Conservation (phyloP, 2,113 vertebrate genomes). For the Engystomops pustulosus region DNA sequence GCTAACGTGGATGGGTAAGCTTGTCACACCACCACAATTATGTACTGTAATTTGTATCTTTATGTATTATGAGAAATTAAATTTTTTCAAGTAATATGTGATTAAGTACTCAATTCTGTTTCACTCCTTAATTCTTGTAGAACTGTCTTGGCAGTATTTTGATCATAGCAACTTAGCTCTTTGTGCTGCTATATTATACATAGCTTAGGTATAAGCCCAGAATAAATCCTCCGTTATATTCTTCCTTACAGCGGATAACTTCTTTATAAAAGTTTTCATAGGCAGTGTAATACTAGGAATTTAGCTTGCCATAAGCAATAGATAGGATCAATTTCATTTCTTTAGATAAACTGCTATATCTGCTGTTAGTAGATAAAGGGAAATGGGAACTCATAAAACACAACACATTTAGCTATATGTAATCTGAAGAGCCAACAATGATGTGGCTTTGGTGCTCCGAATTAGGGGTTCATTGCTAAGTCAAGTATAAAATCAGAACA, state of each 20-base stretch:
- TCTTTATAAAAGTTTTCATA: slow-evolving; percentile 24
- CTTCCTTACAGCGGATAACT: not conserved
- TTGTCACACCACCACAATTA: not conserved
- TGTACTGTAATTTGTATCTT: not conserved
- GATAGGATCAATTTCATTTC: slow-evolving; percentile 36
- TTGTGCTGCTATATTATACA: slow-evolving; percentile 1
- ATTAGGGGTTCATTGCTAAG: not conserved
- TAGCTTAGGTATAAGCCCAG: slow-evolving; percentile 23
- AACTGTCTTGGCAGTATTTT: not conserved
- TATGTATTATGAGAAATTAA: not conserved
- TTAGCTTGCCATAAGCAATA: slow-evolving; percentile 27
- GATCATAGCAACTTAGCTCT: not conserved
- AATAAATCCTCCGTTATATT: slow-evolving; percentile 27
- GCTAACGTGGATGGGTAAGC: not conserved
- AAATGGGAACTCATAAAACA: slow-evolving; percentile 31
- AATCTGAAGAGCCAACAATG: slow-evolving; percentile 21
- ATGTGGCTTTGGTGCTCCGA: not conserved
- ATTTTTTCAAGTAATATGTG: not conserved
- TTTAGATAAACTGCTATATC: slow-evolving; percentile 22
- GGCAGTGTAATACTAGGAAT: not conserved
- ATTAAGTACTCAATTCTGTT: not conserved
- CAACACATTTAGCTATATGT: slow-evolving; percentile 22
- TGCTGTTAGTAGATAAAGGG: slow-evolving; percentile 15
- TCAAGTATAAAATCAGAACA: not conserved
- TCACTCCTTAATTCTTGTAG: not conserved